Evolutionary conservation across 1,140 invertebrate species (phyloP), one percentile per base, ranked within the genome.

Genomic region (Hyles vespertilio): DNA sequence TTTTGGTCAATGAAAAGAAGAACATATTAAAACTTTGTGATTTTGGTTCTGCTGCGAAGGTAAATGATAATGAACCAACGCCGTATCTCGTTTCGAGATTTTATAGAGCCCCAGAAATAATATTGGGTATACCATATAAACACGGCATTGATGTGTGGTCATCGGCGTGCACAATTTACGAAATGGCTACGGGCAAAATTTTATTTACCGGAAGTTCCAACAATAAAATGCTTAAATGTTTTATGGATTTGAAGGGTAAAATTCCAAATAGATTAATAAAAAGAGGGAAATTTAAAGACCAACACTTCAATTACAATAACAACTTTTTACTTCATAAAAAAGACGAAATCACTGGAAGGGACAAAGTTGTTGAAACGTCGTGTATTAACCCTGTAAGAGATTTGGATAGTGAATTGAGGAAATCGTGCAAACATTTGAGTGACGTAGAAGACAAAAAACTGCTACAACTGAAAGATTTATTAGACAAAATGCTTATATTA

Each of bases 211-310:
- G 98, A 22, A 97, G 97, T 85, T 98, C 97, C 0, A 99, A 99
- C 89, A 99, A 99, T 89, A 96, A 99, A 91, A 99, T 99, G 98
- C 91, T 99, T 32, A 99, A 99, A 89, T 96, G 96, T 80, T 99
- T 99, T 81, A 99, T 99, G 98, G 98, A 99, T 77, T 90, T 99
- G 32, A 99, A 99, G 82, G 98, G 98, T n/a, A 87, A 72, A 73
- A 96, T 99, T 90, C 97, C 98, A 3, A 99, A 99, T 85, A 98
- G 97, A 86, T 87, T 99, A 47, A 95, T 99, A 68, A 92, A 97
- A 63, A 98, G 98, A 89, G 97, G 96, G 33, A 94, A 94, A 69
- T 99, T 99, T 82, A 96, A 94, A 87, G 98, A 98, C 72, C 95
- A 98, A 80, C 98, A 99, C 90, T 99, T 99, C 89, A 98, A 99